Base-by-base conservation (phyloP, 2,888 invertebrate species). In the Anticlea derivata region DNA sequence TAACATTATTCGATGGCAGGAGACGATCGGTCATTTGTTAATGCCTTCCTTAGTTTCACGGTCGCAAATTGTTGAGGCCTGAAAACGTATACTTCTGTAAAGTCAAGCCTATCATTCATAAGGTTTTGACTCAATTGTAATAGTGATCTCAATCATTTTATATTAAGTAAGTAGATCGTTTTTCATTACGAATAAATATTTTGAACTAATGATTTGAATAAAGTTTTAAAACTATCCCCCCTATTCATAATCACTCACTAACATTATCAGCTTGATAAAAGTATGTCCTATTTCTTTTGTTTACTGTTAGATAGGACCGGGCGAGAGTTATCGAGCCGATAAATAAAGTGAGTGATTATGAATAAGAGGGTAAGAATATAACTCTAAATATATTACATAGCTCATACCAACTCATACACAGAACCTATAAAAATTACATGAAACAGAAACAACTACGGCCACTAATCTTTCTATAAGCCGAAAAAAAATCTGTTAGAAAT, bases 21-120 rank as follows among this genome's bases (percentile, higher is more conserved):
- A 68, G 96, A 95, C 64, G 96, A 95, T 70, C 96, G 94, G 86
- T 96, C 96, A 84, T 96, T 96, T 77, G 96, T 96, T 91, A 95
- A 94, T 73, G 95, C 94, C 92, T 96, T 96, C 82, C 96, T 93
- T 80, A 96, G 93, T 92, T 96, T 96, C 80, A 97, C 96, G 57
- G 96, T 96, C 55, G 96, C 96, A 80, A 96, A 97, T 83, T 96
- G 95, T 83, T 96, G 96, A 74, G 94, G 94, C 92, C 96, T 96
- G 94, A 60, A 87, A 89, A 65, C 50, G 70, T 82, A 73, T 49
- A 44, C 45, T 37, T 53, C 27, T 44, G 50, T 41, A 49, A 44
- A 20, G 7, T 12, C 8, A 33, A 13, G 27, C 6, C 7, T 20
- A 17, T 20, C 4, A 27, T 22, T 34, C 17, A 17, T 17, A 4